Evolutionary conservation across 2,797 vertebrate genomes (phyloP).

Genomic region (Champsocephalus gunnari): DNA sequence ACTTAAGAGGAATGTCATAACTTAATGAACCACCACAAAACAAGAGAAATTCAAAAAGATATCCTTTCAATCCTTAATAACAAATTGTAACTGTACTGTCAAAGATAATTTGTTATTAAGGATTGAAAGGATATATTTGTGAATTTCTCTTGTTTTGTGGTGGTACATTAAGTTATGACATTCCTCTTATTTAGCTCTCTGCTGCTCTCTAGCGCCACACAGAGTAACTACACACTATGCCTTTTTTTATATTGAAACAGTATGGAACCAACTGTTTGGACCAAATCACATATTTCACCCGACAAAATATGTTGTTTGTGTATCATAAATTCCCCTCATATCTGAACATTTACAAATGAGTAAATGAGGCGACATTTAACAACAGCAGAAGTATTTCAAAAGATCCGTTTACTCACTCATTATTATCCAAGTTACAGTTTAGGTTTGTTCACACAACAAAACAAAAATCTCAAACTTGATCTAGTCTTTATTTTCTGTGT

Average conservation of each 20-base stretch:
- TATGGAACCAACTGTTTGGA: not conserved
- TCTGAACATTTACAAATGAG: too few relatives aligned
- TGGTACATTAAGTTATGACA: not conserved
- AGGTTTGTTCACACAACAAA: too few relatives aligned
- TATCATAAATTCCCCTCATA: too few relatives aligned
- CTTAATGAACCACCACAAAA: not conserved
- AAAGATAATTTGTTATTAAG: not conserved
- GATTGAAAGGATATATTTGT: too few relatives aligned
- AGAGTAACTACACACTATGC: too few relatives aligned
- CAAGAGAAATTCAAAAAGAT: not conserved
- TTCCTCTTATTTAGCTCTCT: constrained; percentile 12
- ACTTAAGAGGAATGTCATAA: not conserved
- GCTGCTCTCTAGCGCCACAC: constrained; percentile 40
- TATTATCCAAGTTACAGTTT: too few relatives aligned
- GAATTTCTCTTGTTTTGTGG: not conserved
- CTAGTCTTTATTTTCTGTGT: too few relatives aligned
- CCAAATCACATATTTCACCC: not conserved
- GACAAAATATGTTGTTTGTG: too few relatives aligned
- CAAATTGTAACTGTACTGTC: not conserved
- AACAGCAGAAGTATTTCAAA: too few relatives aligned
- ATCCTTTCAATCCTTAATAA: not conserved
- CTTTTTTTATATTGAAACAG: not conserved
- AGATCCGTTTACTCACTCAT: too few relatives aligned
- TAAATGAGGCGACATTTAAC: too few relatives aligned
- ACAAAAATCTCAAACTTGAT: too few relatives aligned